These are phyloP conservation scores for Poecilia gillii DNA, from an alignment of 2,797 vertebrate species.

Conservation along the genomic window DNA sequence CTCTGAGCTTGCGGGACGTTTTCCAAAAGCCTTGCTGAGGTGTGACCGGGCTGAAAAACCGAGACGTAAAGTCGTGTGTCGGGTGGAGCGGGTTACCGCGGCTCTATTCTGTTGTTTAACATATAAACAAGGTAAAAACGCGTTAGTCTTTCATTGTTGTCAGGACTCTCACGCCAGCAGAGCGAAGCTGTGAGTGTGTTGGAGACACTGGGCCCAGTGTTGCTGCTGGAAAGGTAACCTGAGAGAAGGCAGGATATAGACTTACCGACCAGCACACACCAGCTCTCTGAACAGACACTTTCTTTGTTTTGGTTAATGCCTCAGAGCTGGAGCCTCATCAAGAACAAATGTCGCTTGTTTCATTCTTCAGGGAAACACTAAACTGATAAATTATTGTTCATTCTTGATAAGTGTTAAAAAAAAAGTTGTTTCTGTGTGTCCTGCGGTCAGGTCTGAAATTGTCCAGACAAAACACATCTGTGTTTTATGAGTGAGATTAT, in stretches of 20 bases:
- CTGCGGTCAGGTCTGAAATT: neutral
- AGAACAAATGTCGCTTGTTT: neutral
- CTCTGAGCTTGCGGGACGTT: neutral
- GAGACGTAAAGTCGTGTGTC: neutral
- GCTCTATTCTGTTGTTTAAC: slow-evolving; percentile 11
- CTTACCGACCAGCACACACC: slow-evolving; percentile 21
- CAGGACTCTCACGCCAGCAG: neutral
- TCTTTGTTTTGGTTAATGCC: slow-evolving; percentile 35
- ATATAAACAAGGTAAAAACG: neutral
- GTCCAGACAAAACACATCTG: neutral
- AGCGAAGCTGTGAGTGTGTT: neutral
- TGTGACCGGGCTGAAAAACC: slow-evolving; percentile 14
- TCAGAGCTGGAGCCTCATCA: slow-evolving; percentile 24
- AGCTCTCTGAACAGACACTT: slow-evolving; percentile 36
- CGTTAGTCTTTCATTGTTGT: neutral
- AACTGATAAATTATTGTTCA: neutral
- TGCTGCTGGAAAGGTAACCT: slow-evolving; percentile 48
- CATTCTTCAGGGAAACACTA: neutral
- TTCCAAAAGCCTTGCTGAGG: slow-evolving; percentile 34
- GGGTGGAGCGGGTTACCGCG: neutral
- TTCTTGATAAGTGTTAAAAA: neutral
- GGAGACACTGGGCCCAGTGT: slow-evolving; percentile 31
- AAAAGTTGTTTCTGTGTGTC: neutral
- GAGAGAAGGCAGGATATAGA: slow-evolving; percentile 38
- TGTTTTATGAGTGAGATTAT: neutral